Base-by-base conservation (phyloP, 2,888 invertebrate genomes). In the Coleophora flavipennella region DNA sequence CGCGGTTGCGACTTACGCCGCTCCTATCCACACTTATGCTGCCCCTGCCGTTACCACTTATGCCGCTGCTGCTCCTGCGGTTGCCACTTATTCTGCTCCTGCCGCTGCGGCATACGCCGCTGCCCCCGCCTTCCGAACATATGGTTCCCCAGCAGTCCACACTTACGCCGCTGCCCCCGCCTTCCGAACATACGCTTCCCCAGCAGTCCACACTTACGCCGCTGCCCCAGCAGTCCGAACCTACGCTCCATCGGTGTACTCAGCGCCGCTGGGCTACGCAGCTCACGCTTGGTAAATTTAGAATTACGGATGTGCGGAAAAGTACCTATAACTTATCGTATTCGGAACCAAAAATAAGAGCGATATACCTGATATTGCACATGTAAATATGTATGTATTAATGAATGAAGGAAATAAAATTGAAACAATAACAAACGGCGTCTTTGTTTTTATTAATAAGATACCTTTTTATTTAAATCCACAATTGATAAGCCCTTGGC, bases 151-250 rank as follows among this genome's bases (percentile, higher is more conserved):
- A 13, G 42, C 55, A 11, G 42, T 51, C 4, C 50, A 47, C 20
- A 48, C 50, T 3, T 35, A 48, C 33, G 50, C 52, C 13, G 46
- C 51, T 37, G 43, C 51, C 34, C 48, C 34, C 8, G 34, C 38
- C 9, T 33, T 47, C 13, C 48, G 50, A 37, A 45, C 55, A 31
- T 45, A 53, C 13, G 51, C 44, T 4, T 52, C 56, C 2, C 53
- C 50, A 36, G 49, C 53, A 13, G 50, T 55, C 2, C 87, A 63
- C 11, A 38, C 49, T 10, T 87, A 87, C 65, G 67, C 80, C 35
- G 80, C 59, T 13, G 40, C 49, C 26, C 47, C 48, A 33, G 40
- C 29, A 8, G 29, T 29, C 29, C 4, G 43, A 7, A 29, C 51
- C 32, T 43, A 45, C 36, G 49, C 50, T 29, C 29, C 29, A 10